A percentile compares a stretch with the other conserved stretches of the same genome.
phyloP scores from a whole-genome alignment of 2,888 invertebrate species.

The Neuroscelio doddi region DNA sequence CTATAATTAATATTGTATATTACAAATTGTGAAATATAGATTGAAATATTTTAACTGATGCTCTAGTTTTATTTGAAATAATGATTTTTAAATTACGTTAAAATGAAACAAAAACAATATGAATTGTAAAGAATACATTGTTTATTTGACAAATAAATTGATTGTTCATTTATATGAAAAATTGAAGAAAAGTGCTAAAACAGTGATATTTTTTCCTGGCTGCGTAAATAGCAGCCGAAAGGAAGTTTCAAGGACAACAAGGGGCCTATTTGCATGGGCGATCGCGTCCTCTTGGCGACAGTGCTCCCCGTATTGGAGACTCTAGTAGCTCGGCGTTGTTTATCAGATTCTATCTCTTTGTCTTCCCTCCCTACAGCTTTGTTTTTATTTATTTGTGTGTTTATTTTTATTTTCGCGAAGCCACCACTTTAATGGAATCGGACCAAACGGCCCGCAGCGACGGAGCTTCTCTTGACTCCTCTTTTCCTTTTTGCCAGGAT shows the following conservation, averaged over 20 bases:
- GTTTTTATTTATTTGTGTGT: conserved; percentile 11
- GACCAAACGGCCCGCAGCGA: conserved; percentile 41
- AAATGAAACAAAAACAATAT: too few species aligned
- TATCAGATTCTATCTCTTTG: conserved; percentile 51
- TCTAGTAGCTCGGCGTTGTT: conserved; percentile 40
- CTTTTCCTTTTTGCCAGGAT: conserved; percentile 6
- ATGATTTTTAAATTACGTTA: too few species aligned
- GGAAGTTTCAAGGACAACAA: conserved; percentile 9
- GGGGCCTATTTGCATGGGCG: conserved; percentile 44
- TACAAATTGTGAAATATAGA: too few species aligned
- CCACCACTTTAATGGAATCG: conserved; percentile 51
- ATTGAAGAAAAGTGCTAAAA: too few species aligned
- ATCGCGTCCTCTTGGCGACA: conserved; percentile 25
- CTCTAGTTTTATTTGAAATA: too few species aligned
- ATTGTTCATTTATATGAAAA: too few species aligned
- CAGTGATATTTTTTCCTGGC: too few species aligned
- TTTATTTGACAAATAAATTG: too few species aligned
- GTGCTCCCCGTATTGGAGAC: conserved; percentile 25
- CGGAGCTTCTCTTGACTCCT: conserved; percentile 10
- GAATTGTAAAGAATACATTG: too few species aligned
- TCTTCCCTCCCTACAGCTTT: conserved; percentile 29
- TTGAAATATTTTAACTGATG: too few species aligned
- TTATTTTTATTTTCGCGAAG: conserved; percentile 19
- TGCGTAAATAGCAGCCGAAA: neutral
- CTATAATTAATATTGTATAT: too few species aligned